Conservation (phyloP, 2,113 vertebrate species). For the Channa maculata region DNA sequence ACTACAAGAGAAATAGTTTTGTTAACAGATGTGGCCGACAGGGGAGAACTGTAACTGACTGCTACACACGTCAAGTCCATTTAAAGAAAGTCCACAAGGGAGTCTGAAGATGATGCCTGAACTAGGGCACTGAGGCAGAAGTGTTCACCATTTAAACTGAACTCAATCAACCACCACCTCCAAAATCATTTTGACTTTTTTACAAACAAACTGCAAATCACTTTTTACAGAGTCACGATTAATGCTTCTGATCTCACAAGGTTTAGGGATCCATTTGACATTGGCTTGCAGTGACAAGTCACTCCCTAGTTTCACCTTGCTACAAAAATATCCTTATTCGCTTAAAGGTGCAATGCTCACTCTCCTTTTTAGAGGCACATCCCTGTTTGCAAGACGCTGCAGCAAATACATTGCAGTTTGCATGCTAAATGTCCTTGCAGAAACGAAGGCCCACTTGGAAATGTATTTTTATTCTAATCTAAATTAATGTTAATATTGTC, state of each 20-base stretch:
- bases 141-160: conserved; percentile 62
- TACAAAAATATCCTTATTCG: conserved; percentile 46
- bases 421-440: not conserved
- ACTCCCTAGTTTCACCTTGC: conserved; percentile 61
- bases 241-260: conserved; percentile 2
- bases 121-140: conserved; percentile 58
- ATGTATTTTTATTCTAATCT: no score
- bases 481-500: no score
- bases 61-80: conserved; percentile 26
- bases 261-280: conserved; percentile 33
- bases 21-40: conserved; percentile 17
- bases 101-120: conserved; percentile 60
- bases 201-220: not conserved
- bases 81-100: conserved; percentile 52
- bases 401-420: conserved; percentile 17
- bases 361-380: conserved; percentile 34
- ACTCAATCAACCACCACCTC: not conserved
- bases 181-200: conserved; percentile 9
- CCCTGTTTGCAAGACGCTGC: conserved; percentile 53
- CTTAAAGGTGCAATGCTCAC: conserved; percentile 50
- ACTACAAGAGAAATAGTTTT: conserved; percentile 27
- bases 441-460: not conserved
- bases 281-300: conserved; percentile 41
- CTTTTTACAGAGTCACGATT: conserved; percentile 7
- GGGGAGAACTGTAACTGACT: conserved; percentile 31